Conservation (phyloP, 2,113 vertebrate species). For the Geococcyx californianus region DNA sequence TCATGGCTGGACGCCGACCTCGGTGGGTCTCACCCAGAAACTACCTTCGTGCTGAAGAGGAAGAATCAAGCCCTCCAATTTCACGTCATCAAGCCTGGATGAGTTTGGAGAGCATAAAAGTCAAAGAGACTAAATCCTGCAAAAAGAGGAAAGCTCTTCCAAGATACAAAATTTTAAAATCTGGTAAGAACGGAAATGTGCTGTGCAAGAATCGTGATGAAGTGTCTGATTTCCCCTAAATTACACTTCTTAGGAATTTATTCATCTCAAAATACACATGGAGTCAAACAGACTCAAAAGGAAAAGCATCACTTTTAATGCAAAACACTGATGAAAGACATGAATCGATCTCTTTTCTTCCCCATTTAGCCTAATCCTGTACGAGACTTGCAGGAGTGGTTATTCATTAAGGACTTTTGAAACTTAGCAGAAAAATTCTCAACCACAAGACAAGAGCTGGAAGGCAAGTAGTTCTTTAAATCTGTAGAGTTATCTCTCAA, state of each 20-base stretch:
- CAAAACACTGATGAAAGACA: background rate
- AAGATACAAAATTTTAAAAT: background rate
- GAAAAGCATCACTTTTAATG: background rate
- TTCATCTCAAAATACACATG: background rate
- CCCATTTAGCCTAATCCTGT: background rate
- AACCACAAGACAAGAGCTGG: background rate
- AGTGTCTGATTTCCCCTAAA: background rate
- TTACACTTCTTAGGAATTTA: background rate
- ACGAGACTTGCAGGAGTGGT: background rate
- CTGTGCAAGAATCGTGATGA: too few relatives aligned
- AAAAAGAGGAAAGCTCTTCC: background rate
- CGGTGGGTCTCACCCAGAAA: background rate
- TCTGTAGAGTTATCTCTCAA: background rate
- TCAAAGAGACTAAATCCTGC: background rate
- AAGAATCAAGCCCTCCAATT: background rate
- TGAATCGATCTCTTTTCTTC: background rate
- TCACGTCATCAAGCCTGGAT: background rate
- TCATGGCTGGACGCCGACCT: background rate
- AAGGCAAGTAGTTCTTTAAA: background rate
- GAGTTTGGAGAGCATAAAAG: background rate
- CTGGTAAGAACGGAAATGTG: background rate
- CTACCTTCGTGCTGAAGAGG: background rate
- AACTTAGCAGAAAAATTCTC: background rate
- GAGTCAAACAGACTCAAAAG: background rate
- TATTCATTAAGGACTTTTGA: background rate